These are phyloP conservation scores for Drosophila bunnanda DNA, from an alignment of 2,888 invertebrate species.

Conservation along the genomic window DNA sequence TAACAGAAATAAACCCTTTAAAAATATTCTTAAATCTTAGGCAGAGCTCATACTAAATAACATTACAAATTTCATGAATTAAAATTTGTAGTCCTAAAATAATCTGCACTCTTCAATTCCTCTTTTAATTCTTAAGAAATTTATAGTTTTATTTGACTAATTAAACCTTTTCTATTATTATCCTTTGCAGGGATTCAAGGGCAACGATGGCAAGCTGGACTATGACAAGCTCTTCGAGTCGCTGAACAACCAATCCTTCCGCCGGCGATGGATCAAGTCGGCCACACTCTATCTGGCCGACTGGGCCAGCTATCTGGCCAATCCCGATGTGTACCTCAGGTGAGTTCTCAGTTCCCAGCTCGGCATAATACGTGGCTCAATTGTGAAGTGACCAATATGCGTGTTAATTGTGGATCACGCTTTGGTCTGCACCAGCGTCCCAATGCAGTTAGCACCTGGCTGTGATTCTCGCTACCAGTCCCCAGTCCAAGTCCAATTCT, in stretches of 20 bases:
- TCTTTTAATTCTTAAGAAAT: too few relatives aligned
- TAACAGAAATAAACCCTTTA: background rate
- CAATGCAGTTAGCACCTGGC: slow-evolving; percentile 65
- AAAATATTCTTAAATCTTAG: background rate
- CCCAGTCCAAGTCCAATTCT: slow-evolving; percentile 41
- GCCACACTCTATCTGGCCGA: slow-evolving; percentile 91
- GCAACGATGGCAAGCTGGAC: slow-evolving; percentile 89
- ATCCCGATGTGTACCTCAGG: slow-evolving; percentile 91
- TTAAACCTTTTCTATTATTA: background rate
- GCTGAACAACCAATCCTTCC: slow-evolving; percentile 92
- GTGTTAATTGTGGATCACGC: slow-evolving; percentile 68
- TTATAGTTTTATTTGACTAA: background rate
- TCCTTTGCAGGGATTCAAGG: slow-evolving; percentile 86
- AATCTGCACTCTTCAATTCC: too few relatives aligned
- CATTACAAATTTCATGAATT: too few relatives aligned
- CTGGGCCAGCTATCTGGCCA: slow-evolving; percentile 90
- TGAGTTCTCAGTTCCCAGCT: slow-evolving; percentile 79
- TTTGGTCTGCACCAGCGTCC: slow-evolving; percentile 61
- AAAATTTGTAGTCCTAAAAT: too few relatives aligned
- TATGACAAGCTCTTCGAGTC: slow-evolving; percentile 90
- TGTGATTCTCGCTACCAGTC: slow-evolving; percentile 49
- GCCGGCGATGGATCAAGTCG: slow-evolving; percentile 92
- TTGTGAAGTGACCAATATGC: slow-evolving; percentile 30
- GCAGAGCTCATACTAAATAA: background rate
- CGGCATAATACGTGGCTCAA: slow-evolving; percentile 15